phyloP scores from a whole-genome alignment of 2,797 vertebrate species.

The Rhinoraja longicauda region DNA sequence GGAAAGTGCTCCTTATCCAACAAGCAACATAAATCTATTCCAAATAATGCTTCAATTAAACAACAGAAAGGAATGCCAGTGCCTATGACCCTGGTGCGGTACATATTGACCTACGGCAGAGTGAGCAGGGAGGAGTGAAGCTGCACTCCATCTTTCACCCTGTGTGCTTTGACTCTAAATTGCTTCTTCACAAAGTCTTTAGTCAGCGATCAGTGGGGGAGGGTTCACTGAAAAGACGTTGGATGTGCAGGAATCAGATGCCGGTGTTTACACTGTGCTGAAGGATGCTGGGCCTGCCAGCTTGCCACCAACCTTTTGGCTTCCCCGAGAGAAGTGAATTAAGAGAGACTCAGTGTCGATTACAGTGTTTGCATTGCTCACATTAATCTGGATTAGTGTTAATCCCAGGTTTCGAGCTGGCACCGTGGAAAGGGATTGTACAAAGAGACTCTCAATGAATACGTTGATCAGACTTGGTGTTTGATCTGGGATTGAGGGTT shows the following conservation, averaged over 20 bases:
- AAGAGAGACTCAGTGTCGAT: slow-evolving; percentile 33
- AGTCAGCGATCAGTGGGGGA: slow-evolving; percentile 7
- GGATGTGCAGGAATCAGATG: slow-evolving; percentile 17
- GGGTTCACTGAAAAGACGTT: slow-evolving; percentile 1
- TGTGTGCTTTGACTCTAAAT: slow-evolving; percentile 26
- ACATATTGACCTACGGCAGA: not conserved
- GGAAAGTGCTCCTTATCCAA: not conserved
- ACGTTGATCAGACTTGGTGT: slow-evolving; percentile 8
- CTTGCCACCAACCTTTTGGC: not conserved
- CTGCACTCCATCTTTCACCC: slow-evolving; percentile 1
- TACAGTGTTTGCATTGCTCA: slow-evolving; percentile 21
- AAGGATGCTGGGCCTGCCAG: slow-evolving; percentile 14
- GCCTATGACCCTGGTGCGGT: not conserved
- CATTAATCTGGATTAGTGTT: slow-evolving; percentile 38
- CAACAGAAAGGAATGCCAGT: not conserved
- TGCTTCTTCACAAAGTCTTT: slow-evolving; percentile 25
- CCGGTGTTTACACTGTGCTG: slow-evolving; percentile 1
- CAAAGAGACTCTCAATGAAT: slow-evolving; percentile 30
- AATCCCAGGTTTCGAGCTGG: slow-evolving; percentile 24
- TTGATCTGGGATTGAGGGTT: slow-evolving; percentile 24
- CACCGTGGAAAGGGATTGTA: slow-evolving; percentile 9
- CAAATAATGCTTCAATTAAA: not conserved
- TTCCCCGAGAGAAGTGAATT: slow-evolving; percentile 13
- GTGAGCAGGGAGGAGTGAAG: not conserved
- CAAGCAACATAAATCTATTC: not conserved